Evolutionary conservation across 2,797 vertebrate species (phyloP).

Genomic region (Propithecus deckenii): DNA sequence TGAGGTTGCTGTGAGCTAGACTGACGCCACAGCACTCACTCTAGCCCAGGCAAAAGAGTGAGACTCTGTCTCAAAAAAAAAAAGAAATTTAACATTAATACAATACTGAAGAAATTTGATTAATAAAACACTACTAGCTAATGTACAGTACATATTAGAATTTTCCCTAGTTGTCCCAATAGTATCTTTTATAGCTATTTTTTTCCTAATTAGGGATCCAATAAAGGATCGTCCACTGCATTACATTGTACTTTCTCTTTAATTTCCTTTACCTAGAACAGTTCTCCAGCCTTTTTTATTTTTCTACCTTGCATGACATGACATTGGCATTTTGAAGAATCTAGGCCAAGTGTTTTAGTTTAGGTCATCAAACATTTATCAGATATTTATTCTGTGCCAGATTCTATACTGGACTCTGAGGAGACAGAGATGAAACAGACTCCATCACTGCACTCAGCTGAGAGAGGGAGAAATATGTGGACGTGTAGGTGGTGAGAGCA

Average conservation of each 20-base stretch:
- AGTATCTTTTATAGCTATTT: slow-evolving; percentile 1
- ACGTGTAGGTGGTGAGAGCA: not conserved
- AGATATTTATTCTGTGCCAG: not conserved
- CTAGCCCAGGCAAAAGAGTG: too few relatives aligned
- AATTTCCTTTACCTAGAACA: slow-evolving; percentile 18
- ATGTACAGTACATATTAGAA: not conserved
- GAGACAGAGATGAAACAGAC: not conserved
- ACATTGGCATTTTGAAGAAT: not conserved
- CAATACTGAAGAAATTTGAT: not conserved
- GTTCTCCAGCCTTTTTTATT: not conserved
- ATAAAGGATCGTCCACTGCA: not conserved
- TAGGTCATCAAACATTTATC: not conserved
- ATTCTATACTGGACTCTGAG: not conserved
- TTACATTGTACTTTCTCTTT: not conserved
- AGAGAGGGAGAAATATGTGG: not conserved
- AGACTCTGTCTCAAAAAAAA: too few relatives aligned
- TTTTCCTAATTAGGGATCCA: not conserved
- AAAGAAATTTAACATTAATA: not conserved
- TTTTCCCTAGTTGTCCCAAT: not conserved
- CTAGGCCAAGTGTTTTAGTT: not conserved
- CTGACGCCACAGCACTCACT: too few relatives aligned
- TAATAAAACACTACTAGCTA: not conserved
- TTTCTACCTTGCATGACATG: not conserved
- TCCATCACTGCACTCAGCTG: not conserved
- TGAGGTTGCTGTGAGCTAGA: too few relatives aligned